These are phyloP conservation scores for Aromia moschata DNA, from an alignment of 2,888 invertebrate species.

Conservation along the genomic window DNA sequence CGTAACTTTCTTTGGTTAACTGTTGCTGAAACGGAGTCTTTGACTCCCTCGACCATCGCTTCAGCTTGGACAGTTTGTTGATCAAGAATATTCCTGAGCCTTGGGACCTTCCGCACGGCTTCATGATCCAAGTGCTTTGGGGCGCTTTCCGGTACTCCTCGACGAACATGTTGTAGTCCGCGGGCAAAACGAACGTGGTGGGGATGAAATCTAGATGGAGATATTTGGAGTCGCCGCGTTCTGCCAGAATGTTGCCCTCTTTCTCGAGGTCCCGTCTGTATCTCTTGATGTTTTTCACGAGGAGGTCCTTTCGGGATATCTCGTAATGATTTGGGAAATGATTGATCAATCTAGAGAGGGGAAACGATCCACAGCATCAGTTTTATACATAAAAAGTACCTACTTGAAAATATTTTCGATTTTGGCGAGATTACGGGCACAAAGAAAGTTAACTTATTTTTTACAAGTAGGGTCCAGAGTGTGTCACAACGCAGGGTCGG, in stretches of 20 bases:
- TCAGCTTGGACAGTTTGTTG: constrained; percentile 92
- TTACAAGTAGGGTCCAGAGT: too few relatives aligned
- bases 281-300: constrained; percentile 95
- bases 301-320: constrained; percentile 91
- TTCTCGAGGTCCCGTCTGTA: constrained; percentile 93
- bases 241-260: constrained; percentile 87
- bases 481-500: too few relatives aligned
- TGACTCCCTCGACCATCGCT: constrained; percentile 88
- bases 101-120: constrained; percentile 94
- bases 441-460: too few relatives aligned
- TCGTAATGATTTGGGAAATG: constrained; percentile 98
- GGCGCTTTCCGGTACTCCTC: constrained; percentile 95
- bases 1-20: constrained; percentile 89
- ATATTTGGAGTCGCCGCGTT: constrained; percentile 82
- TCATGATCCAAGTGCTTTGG: constrained; percentile 97
- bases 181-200: constrained; percentile 91
- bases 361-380: too few relatives aligned
- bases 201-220: constrained; percentile 91
- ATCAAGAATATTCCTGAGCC: constrained; percentile 96
- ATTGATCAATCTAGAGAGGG: constrained; percentile 80
- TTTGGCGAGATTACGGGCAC: too few relatives aligned
- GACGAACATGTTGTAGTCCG: constrained; percentile 97
- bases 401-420: too few relatives aligned
- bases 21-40: constrained; percentile 87
- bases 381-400: too few relatives aligned